Base-by-base conservation (phyloP, 2,797 vertebrate genomes). In the Momotus momota region DNA sequence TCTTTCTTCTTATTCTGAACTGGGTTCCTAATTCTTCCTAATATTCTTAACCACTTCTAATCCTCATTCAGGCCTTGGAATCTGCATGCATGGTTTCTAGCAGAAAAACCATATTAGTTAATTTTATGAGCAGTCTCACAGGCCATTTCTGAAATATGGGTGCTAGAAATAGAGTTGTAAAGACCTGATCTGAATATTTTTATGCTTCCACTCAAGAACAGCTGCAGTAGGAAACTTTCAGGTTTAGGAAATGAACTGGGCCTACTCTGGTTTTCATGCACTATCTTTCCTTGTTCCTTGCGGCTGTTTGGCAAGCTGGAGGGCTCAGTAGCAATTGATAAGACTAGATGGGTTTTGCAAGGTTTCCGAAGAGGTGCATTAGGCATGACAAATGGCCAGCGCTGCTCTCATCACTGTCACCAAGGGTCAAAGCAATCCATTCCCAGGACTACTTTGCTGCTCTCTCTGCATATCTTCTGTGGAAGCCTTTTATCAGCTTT, bases 361-460 rank as follows among this genome's bases (percentile, higher is more conserved):
- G 26, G 7, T 79, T 93, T 90, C 22, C 43, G 71, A 72, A 95
- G 61, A 83, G 40, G 15, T 48, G 6, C 43, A 19, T 41, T 43
- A 71, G 46, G 20, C 29, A n/a, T 54, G 58, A 81, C 40, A 86
- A 91, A 83, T 31, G 29, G 18, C 22, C 31, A 82, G 23, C 0
- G 2, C 45, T 71, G 20, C 54, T 57, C 54, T 83, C 31, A 10
- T 35, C 58, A 41, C 33, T 74, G 57, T 67, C 85, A 81, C 41
- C 29, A 35, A 46, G 46, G 54, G 49, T 92, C 86, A 81, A 61
- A 88, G 70, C n/a, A 81, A 86, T 81, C 61, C 22, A n/a, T 61
- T 2, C 1, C 1, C 19, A 45, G 25, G 69, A 65, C 21, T 57
- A 57, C 40, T 52, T 46, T 65, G 33, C 10, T 0, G 0, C 17